Base-by-base conservation (phyloP, 2,113 vertebrate genomes). In the Syngnathoides biaculeatus region DNA sequence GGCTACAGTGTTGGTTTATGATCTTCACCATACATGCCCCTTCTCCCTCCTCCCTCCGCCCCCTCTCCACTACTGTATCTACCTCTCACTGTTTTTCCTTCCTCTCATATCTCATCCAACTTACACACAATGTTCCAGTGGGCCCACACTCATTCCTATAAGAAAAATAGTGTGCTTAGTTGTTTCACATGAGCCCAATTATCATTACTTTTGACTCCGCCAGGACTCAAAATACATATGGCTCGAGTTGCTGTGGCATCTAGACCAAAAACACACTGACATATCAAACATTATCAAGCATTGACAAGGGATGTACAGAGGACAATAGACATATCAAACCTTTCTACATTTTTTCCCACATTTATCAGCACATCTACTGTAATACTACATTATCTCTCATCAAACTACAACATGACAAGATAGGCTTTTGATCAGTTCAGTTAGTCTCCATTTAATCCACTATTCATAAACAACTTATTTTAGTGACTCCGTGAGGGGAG, bases 1-100 rank as follows among this genome's bases (percentile, higher is more conserved):
- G 65, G 42, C 82, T 72, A 75, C 69, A 79, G 77, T 78, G 79
- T 84, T 81, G 71, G 75, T 89, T 89, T 89, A 84, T 61, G 68
- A 82, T 82, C 84, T 81, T 71, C 77, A 78, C 75, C 78, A 82
- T 76, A 79, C 84, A 87, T 81, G 71, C 76, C 65, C 73, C 68
- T 63, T 69, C 52, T 26, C 38, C 55, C 67, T 15, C 52, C 47
- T 43, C 48, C 57, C 65, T 12, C 52, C 45, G 30, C 20, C 50
- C 68, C 64, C 50, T 60, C 27, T 30, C 60, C 66, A 7, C n/a
- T 26, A 35, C 30, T 35, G 30, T 35, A 60, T 43, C 57, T 30
- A n/a, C 52, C 59, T n/a, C 47, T 39, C 13, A 45, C 58, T 56
- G 15, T 80, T 69, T 67, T 65, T 63, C 59, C 79, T 74, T 64